Evolutionary conservation across 23 tunicate genomes (phyloP).

Genomic region (Botrylloides violaceus): DNA sequence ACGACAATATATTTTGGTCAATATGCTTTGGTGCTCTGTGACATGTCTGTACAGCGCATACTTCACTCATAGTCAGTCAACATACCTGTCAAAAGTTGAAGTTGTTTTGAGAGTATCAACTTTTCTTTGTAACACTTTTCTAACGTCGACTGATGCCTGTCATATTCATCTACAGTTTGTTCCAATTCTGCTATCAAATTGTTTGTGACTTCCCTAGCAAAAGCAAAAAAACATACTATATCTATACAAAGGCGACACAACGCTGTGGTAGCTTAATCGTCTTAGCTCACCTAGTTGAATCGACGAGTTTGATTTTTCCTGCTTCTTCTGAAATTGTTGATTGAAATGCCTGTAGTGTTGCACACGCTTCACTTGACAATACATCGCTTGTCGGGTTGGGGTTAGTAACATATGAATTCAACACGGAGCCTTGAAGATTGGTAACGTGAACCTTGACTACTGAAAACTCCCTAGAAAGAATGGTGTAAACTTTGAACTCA

Average conservation of each 20-base stretch:
- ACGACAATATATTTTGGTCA: no score
- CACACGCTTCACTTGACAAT: neutral
- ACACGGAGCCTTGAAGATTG: slow-evolving; percentile 24
- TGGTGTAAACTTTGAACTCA: neutral
- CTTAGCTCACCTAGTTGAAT: slow-evolving; percentile 11
- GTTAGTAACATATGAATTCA: neutral
- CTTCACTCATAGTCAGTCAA: no score
- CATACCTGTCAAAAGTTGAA: neutral
- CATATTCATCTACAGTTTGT: neutral
- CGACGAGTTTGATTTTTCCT: neutral
- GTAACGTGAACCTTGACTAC: neutral
- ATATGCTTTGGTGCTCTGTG: no score
- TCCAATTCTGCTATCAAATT: slow-evolving; percentile 13
- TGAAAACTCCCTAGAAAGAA: neutral
- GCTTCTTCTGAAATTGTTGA: neutral
- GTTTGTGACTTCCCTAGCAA: slow-evolving; percentile 8
- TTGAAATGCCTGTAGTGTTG: neutral
- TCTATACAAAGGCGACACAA: neutral
- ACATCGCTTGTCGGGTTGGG: neutral
- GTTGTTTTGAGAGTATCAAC: neutral
- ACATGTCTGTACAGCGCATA: no score
- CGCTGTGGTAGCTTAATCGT: neutral
- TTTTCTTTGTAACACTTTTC: neutral
- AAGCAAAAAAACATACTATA: neutral
- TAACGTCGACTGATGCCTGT: neutral